Conservation (phyloP, 2,797 vertebrate species). For the Sarcophilus harrisii region DNA sequence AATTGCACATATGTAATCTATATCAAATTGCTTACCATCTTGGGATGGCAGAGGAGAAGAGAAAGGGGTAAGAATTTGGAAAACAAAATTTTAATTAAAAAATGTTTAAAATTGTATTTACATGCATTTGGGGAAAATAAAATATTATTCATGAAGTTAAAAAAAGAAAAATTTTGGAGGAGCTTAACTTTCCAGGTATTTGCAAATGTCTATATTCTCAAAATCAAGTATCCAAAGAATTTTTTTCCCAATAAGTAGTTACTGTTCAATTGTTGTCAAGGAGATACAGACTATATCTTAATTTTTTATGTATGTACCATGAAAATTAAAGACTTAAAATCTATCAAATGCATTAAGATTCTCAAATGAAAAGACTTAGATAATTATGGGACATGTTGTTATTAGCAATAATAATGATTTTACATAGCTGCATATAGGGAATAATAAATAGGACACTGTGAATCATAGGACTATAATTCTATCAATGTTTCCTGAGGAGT, state of each 20-base stretch:
- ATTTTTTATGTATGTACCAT: slow-evolving; percentile 38
- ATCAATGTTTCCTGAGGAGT: background rate
- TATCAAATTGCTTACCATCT: background rate
- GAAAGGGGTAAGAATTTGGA: background rate
- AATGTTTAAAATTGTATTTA: background rate
- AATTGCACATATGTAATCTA: background rate
- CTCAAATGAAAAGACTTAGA: slow-evolving; percentile 57
- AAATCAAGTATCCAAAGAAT: background rate
- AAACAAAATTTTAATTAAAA: background rate
- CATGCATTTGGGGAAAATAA: background rate
- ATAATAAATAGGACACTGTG: slow-evolving; percentile 45
- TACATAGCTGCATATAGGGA: slow-evolving; percentile 37
- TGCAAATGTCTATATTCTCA: slow-evolving; percentile 16
- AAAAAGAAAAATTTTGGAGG: background rate
- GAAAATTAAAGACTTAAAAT: slow-evolving; percentile 51
- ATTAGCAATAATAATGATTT: slow-evolving; percentile 49
- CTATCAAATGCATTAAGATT: slow-evolving; percentile 51
- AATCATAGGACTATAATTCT: slow-evolving; percentile 63
- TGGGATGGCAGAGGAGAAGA: background rate
- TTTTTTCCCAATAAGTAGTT: background rate
- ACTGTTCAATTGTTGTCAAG: background rate
- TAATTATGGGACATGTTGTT: slow-evolving; percentile 49
- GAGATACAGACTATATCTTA: slow-evolving; percentile 9
- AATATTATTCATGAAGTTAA: background rate
- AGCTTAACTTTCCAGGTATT: background rate